Conservation (phyloP, 2,888 invertebrate species). For the Dasypogon diadema region DNA sequence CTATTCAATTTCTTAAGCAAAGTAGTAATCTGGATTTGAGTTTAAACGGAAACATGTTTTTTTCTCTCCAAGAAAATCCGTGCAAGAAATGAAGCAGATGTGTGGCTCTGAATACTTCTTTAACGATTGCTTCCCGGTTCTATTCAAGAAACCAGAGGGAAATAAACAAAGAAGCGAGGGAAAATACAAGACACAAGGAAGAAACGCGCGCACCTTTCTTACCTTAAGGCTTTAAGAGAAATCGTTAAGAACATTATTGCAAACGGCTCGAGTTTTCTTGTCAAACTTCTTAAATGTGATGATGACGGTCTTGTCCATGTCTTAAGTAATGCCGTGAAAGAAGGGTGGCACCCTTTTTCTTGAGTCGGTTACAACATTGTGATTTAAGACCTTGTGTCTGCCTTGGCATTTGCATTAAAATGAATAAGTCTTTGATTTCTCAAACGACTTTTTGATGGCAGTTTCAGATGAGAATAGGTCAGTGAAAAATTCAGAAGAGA, state of each 20-base stretch:
- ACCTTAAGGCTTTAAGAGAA: background rate
- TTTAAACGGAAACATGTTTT: no score
- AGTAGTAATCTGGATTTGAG: no score
- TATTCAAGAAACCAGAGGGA: background rate
- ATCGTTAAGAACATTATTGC: background rate
- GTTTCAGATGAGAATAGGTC: background rate
- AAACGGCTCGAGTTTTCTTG: background rate
- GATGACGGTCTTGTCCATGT: background rate
- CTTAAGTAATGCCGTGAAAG: background rate
- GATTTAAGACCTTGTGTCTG: background rate
- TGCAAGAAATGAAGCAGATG: background rate
- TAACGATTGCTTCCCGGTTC: background rate
- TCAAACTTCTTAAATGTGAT: background rate
- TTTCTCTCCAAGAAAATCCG: no score
- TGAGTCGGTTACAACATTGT: background rate
- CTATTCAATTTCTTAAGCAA: no score
- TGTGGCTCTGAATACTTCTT: background rate
- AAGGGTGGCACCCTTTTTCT: background rate
- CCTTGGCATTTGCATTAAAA: conserved; percentile 15
- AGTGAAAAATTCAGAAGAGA: background rate
- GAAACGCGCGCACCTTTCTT: background rate
- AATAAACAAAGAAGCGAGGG: background rate
- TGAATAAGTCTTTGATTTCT: conserved; percentile 36
- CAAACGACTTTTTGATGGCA: conserved; percentile 2
- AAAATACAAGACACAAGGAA: background rate